Evolutionary conservation across 2,797 vertebrate genomes (phyloP), one percentile per base, ranked within the genome.

Genomic region (Anabacerthia variegaticeps): DNA sequence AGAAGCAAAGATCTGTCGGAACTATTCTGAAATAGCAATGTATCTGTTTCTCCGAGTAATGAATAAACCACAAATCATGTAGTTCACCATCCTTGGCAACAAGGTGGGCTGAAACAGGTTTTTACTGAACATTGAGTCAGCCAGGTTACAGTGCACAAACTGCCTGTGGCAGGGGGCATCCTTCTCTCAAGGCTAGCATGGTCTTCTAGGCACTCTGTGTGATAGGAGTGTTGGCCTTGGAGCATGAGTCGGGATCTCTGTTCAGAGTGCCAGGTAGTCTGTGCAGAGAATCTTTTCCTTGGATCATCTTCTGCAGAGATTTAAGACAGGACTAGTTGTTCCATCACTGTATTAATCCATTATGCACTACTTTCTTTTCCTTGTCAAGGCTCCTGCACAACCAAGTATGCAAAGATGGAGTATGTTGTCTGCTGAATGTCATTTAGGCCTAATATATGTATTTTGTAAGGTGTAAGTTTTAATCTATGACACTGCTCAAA

Each of bases 401-500:
- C 19, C 56, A 73, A 36, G 44, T 27, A 7, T 14, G 15, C 68
- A 68, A 65, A 66, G 36, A 20, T 59, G 44, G 37, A 66, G n/a
- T 24, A 41, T 0, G 0, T 73, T 79, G 55, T 1, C 2, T 66
- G 34, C 54, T 44, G n/a, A 68, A 24, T 43, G 43, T 83, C 85
- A 36, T 48, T 74, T 39, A 78, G 62, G 19, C 62, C 72, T 81
- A 59, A 37, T 39, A 55, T 19, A 52, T 67, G 36, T 37, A 24
- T 93, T 89, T 94, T 66, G 12, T 84, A 52, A 92, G 46, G 52
- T 67, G 30, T 63, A 74, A 80, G 9, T 55, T 85, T 59, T 85
- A 65, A 85, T 94, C 75, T 65, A 5, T 10, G 27, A 36, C 65
- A 34, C 7, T 54, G 63, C 82, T 87, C 48, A 94, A 37, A 87